Evolutionary conservation across 2,888 invertebrate species (phyloP), one percentile per base, ranked within the genome.

Genomic region (Drosophila diplacantha): DNA sequence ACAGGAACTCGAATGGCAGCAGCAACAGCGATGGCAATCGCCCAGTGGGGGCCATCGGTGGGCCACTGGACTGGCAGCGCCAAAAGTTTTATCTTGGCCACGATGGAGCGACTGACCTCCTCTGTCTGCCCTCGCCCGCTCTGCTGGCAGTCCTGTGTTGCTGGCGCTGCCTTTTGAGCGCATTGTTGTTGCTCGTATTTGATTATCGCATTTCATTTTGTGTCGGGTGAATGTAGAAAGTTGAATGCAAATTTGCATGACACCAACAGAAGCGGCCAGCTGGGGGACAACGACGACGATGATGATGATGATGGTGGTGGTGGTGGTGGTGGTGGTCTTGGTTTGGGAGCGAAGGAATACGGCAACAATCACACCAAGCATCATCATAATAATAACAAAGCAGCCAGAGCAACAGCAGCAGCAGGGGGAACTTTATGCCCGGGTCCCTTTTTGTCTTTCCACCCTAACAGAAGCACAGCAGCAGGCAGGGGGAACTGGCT

Each of bases 141-240:
- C 39, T 22, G 20, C 14, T 26, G 26, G 26, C 11, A 41, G 41
- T 41, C 41, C 41, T 24, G 41, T 11, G 16, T 6, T 26, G 68
- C 70, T 49, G 73, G 49, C 49, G 57, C 37, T 68, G 51, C 41
- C 63, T 49, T 58, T 69, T 32, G 67, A 66, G 68, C 64, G 76
- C 77, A 72, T 77, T 77, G 83, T 77, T 82, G 77, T 66, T 80
- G 75, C 65, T 64, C 70, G 77, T 81, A 78, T 79, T 79, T 79
- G 81, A 79, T 79, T 82, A 79, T 79, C 83, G 81, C 83, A 82
- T 81, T 79, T 79, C 77, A 74, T 77, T 79, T 77, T 79, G 81
- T 77, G 81, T 81, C 78, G 78, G 68, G 70, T 69, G 72, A 81
- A 78, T 69, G 82, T 74, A 72, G 80, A 78, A 78, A 78, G 82